phyloP scores from a whole-genome alignment of 2,113 vertebrate genomes.

The Rattus rattus region DNA sequence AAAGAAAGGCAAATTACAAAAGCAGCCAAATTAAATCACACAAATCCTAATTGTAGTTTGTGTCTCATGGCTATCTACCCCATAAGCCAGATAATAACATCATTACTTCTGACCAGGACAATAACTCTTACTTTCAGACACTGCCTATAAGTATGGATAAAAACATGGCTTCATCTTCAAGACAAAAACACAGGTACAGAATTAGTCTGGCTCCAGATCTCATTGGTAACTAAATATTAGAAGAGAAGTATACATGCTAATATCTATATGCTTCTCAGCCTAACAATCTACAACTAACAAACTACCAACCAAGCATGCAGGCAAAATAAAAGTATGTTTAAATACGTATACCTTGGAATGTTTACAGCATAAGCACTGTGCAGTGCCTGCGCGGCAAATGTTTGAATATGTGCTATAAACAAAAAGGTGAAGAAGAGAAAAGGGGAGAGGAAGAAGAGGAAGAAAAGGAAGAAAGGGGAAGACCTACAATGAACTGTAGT shows the following conservation, averaged over 20 bases:
- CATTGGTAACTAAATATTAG: conserved; percentile 12
- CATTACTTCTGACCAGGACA: neutral
- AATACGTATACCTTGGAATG: neutral
- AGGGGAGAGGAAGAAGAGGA: neutral
- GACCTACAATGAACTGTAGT: neutral
- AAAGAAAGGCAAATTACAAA: neutral
- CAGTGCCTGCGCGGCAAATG: neutral
- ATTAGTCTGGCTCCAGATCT: neutral
- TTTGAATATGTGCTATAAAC: neutral
- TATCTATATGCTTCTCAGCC: neutral
- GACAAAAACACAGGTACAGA: neutral
- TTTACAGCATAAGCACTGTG: neutral
- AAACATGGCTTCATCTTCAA: neutral
- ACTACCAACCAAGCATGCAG: neutral
- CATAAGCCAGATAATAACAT: neutral
- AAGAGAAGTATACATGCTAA: conserved; percentile 3
- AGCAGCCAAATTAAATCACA: neutral
- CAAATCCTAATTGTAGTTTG: neutral
- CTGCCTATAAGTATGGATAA: neutral
- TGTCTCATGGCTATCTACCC: neutral
- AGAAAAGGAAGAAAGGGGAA: neutral
- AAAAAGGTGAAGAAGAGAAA: neutral
- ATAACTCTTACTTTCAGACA: neutral
- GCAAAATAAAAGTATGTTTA: neutral
- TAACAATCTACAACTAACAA: neutral